Percentiles rank a stretch among this genome's conserved stretches.
Conservation (phyloP, 2,888 invertebrate species). For the Ceraclea dissimilis region DNA sequence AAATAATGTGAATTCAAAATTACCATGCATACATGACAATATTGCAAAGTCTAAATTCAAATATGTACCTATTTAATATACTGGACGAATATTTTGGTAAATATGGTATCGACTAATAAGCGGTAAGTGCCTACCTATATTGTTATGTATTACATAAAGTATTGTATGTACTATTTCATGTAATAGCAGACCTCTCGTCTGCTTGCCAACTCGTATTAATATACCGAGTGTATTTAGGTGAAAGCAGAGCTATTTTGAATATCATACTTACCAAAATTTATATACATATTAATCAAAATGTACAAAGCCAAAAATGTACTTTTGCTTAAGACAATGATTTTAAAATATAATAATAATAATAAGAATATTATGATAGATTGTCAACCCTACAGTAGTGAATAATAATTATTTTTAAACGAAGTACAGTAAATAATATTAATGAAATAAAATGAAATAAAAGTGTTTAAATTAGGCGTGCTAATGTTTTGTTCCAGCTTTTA, state of each 20-base stretch:
- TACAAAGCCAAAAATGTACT: conserved; percentile 27
- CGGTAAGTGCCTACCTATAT: too few species aligned
- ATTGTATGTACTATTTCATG: not conserved
- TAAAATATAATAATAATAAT: conserved; percentile 24
- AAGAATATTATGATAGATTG: conserved; percentile 26
- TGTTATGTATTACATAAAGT: too few species aligned
- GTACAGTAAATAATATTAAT: conserved; percentile 33
- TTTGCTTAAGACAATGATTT: conserved; percentile 27
- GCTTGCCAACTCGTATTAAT: too few species aligned
- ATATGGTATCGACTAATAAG: conserved; percentile 6
- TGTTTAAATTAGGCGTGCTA: conserved; percentile 47
- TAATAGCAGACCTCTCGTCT: too few species aligned
- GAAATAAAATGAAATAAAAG: conserved; percentile 28
- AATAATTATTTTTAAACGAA: conserved; percentile 18
- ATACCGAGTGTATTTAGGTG: too few species aligned
- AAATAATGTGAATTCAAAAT: conserved; percentile 24
- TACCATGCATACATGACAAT: conserved; percentile 26
- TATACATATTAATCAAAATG: conserved; percentile 21
- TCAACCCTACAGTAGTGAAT: conserved; percentile 28
- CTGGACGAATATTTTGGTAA: conserved; percentile 14
- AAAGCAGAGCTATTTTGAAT: too few species aligned
- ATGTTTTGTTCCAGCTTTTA: conserved; percentile 43
- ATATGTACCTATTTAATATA: too few species aligned
- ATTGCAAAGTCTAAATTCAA: conserved; percentile 23
- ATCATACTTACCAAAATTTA: conserved; percentile 8